Conservation (phyloP, 2,888 invertebrate species). For the Pristionchus entomophagus region DNA sequence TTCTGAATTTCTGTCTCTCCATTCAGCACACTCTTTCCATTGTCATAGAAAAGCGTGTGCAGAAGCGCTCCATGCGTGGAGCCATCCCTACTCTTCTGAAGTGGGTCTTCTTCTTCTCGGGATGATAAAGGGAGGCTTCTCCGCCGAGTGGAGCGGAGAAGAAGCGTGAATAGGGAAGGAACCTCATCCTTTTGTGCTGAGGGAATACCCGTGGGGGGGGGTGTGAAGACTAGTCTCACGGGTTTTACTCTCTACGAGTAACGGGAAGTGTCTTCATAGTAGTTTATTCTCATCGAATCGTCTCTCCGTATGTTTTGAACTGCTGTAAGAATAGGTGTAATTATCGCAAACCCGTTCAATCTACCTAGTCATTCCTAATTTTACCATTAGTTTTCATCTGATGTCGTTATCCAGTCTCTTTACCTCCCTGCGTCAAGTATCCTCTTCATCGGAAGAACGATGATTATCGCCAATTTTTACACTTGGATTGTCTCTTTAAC, state of each 20-base stretch:
- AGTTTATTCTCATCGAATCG: neutral
- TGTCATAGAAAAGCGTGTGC: too few relatives aligned
- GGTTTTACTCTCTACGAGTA: neutral
- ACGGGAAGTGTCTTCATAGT: neutral
- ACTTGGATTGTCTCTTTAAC: neutral
- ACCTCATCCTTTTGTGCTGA: neutral
- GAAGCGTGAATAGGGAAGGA: neutral
- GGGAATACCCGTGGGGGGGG: neutral
- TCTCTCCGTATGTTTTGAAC: too few relatives aligned
- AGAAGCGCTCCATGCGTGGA: too few relatives aligned
- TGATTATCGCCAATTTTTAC: neutral
- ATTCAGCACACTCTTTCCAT: too few relatives aligned
- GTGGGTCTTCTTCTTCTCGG: neutral
- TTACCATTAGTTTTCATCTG: too few relatives aligned
- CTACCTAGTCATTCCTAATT: too few relatives aligned
- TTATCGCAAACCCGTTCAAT: too few relatives aligned
- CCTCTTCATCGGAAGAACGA: too few relatives aligned
- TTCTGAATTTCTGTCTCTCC: too few relatives aligned
- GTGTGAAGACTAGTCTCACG: constrained; percentile 4
- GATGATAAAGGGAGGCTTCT: neutral
- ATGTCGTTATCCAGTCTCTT: too few relatives aligned
- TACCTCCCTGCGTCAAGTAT: too few relatives aligned
- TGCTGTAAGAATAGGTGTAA: too few relatives aligned
- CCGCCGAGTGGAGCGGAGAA: neutral
- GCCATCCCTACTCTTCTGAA: neutral